Percentiles rank a stretch among this genome's conserved stretches.
Evolutionary conservation across 2,888 invertebrate genomes (phyloP).

Genomic region (Drosophila dives): DNA sequence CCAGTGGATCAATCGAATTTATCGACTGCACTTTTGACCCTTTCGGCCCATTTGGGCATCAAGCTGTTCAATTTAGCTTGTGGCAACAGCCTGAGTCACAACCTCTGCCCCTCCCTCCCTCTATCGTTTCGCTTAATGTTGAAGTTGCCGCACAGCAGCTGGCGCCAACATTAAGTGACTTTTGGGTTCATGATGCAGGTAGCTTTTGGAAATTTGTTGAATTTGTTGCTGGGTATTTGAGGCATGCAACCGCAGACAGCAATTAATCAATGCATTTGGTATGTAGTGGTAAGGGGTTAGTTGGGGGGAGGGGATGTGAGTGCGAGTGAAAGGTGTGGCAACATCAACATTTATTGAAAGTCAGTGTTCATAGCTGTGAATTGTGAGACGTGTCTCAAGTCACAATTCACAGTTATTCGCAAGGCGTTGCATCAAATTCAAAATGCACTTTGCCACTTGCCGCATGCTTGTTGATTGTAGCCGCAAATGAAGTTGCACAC

Average conservation of each 20-base stretch:
- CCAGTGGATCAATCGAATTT: not conserved
- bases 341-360: conserved; percentile 9
- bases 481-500: conserved; percentile 68
- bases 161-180: conserved; percentile 8
- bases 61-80: conserved; percentile 4
- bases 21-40: not conserved
- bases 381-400: conserved; percentile 23
- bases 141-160: conserved; percentile 25
- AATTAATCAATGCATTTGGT: conserved; percentile 54
- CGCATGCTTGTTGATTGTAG: conserved; percentile 46
- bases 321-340: conserved; percentile 4
- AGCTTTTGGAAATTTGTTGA: conserved; percentile 22
- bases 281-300: too few species aligned
- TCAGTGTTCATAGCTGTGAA: conserved; percentile 12
- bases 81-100: conserved; percentile 1
- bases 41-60: not conserved
- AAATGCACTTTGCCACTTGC: conserved; percentile 46
- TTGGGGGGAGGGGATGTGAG: not conserved
- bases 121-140: not conserved
- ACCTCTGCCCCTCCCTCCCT: not conserved
- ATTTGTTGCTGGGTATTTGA: conserved; percentile 32
- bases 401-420: conserved; percentile 23
- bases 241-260: conserved; percentile 56
- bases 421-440: conserved; percentile 22
- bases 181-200: conserved; percentile 20